Evolutionary conservation across 1,140 invertebrate genomes (phyloP), one percentile per base, ranked within the genome.

Genomic region (Formica selysi): DNA sequence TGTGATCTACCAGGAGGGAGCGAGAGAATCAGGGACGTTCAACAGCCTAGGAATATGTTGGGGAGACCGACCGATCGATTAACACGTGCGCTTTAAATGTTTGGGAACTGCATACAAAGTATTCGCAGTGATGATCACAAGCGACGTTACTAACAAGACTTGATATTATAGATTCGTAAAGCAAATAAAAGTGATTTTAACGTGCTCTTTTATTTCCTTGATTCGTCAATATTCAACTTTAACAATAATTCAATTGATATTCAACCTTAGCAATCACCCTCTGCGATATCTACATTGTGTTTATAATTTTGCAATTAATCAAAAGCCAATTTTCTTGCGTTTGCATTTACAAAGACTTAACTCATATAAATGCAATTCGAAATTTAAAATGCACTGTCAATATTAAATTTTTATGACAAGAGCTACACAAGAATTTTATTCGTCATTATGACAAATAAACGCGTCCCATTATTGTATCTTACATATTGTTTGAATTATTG

Each of bases 31-130:
- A 51, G 32, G 65, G 78, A 71, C 65, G 44, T 70, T 70, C 78
- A 80, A 71, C 78, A 71, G 78, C 48, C 32, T 54, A 57, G 65
- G 78, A 41, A 80, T 57, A 57, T 70, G 78, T 57, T 57, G 65
- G 65, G 78, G 78, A 38, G 78, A 57, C 48, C 78, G 78, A 80
- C 41, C 78, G 36, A 80, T 80, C 78, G 78, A 80, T 80, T 80
- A 80, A 80, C 78, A 80, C 64, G 78, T 71, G 78, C 65, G 48
- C 65, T 80, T 80, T 80, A 80, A 80, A 80, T 80, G 44, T 80
- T 79, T 80, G 78, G 48, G 65, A 71, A 67, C 78, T 71, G 16
- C 48, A 51, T 51, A 71, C 65, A 80, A 80, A 80, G 78, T 68
- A 16, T 59, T 74, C 32, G 71, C 32, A 61, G 71, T 16, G 76